A percentile compares a stretch with the other conserved stretches of the same genome.
Evolutionary conservation across 2,888 invertebrate species (phyloP).

Genomic region (Nemurella pictetii): DNA sequence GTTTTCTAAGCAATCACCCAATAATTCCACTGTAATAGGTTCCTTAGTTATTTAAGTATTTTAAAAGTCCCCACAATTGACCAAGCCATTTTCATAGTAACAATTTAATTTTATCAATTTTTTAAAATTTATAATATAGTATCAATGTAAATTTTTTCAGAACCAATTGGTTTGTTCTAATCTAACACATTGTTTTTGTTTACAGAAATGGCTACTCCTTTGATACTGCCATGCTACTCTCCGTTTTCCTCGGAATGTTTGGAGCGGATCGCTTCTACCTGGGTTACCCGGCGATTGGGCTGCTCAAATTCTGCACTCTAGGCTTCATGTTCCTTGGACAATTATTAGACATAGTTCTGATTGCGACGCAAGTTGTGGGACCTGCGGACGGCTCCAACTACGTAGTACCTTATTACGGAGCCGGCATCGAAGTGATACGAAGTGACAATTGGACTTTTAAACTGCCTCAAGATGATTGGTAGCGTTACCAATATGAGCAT

Average conservation of each 20-base stretch:
- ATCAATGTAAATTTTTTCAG: conserved; percentile 1
- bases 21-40: too few species aligned
- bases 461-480: conserved; percentile 79
- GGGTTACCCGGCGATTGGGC: conserved; percentile 95
- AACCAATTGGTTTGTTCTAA: too few species aligned
- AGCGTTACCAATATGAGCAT: conserved; percentile 47
- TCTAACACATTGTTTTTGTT: conserved; percentile 42
- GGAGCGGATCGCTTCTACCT: conserved; percentile 96
- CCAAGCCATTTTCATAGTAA: too few species aligned
- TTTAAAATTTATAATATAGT: too few species aligned
- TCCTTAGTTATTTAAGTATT: too few species aligned
- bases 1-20: conserved; percentile 23
- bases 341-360: conserved; percentile 90
- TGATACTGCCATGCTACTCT: conserved; percentile 88
- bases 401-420: conserved; percentile 91
- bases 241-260: conserved; percentile 97
- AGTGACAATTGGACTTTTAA: conserved; percentile 85
- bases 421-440: conserved; percentile 75
- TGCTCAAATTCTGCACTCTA: conserved; percentile 92
- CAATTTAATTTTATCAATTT: too few species aligned
- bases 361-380: conserved; percentile 90
- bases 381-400: conserved; percentile 95
- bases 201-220: conserved; percentile 91
- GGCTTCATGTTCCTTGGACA: conserved; percentile 97
- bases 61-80: too few species aligned